Base-by-base conservation (phyloP, 1,140 invertebrate genomes). In the Luehdorfia chinensis region DNA sequence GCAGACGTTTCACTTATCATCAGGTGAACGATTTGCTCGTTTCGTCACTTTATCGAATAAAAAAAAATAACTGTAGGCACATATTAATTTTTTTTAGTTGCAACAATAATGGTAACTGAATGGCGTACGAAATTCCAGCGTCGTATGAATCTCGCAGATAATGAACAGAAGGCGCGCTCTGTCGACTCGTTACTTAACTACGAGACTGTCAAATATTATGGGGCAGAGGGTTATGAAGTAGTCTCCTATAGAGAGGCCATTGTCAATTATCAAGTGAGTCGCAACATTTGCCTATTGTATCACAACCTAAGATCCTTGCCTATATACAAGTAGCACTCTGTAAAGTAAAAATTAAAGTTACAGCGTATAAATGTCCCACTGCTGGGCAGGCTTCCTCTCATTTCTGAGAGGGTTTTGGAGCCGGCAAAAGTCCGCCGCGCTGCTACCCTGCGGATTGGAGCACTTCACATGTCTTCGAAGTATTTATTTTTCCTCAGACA, bases 181-280 rank as follows among this genome's bases (percentile, higher is more conserved):
- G 96, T 98, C 0, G 97, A 99, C 78, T 98, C 97, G n/a, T 87
- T 99, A 23, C 88, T 99, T 0, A 99, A 99, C 87, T 98, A 97
- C 88, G 97, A 99, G 88, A 99, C 97, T 2, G 97, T 98, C 0
- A 99, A 99, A 83, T 98, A 99, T 87, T 99, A 98, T 72, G 94
- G 94, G 15, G 96, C 96, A 12, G 97, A 99, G 84, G 66, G 90
- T 5, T 98, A 97, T 81, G 97, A 99, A 89, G 93, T 96, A 0
- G 84, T 94, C 33, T 90, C 92, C 31, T 99, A 97, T 70, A 89
- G 90, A 52, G 91, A 93, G 23, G 92, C 95, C 8, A 94, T 98
- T 65, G 59, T 92, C 1, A 91, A 92, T 50, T 98, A 90, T 78
- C 96, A 97, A 90, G 93, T 94, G 69, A 63, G 56, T 52, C 28